These are phyloP conservation scores for Rousettus madagascariensis DNA, from an alignment of 2,797 vertebrate genomes.

Conservation along the genomic window DNA sequence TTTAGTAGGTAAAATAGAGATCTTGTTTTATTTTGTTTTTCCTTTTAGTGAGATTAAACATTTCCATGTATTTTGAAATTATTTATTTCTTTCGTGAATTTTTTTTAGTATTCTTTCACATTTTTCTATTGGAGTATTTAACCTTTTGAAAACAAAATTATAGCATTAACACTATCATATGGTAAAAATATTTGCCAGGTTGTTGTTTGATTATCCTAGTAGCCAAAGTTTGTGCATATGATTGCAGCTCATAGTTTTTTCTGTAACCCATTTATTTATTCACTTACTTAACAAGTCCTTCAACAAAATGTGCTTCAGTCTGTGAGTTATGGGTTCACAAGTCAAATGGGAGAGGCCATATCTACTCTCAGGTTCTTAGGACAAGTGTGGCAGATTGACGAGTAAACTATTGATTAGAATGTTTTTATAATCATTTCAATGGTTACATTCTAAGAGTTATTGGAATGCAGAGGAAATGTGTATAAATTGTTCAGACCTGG, in stretches of 20 bases:
- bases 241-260: not conserved
- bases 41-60: not conserved
- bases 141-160: not conserved
- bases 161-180: not conserved
- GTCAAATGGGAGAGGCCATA: not conserved
- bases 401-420: not conserved
- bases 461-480: not conserved
- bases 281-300: not conserved
- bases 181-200: not conserved
- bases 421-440: not conserved
- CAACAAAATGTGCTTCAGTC: not conserved
- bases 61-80: conserved; percentile 8
- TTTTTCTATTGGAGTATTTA: not conserved
- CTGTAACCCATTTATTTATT: not conserved
- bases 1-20: not conserved
- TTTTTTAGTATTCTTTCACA: not conserved
- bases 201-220: not conserved
- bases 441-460: not conserved
- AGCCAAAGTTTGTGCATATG: not conserved
- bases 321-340: not conserved
- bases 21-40: not conserved
- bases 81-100: conserved; percentile 3
- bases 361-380: not conserved
- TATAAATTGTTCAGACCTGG: not conserved
- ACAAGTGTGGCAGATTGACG: not conserved